Evolutionary conservation across 2,888 invertebrate genomes (phyloP), one percentile per base, ranked within the genome.

Genomic region (Stomorhina lunata): DNA sequence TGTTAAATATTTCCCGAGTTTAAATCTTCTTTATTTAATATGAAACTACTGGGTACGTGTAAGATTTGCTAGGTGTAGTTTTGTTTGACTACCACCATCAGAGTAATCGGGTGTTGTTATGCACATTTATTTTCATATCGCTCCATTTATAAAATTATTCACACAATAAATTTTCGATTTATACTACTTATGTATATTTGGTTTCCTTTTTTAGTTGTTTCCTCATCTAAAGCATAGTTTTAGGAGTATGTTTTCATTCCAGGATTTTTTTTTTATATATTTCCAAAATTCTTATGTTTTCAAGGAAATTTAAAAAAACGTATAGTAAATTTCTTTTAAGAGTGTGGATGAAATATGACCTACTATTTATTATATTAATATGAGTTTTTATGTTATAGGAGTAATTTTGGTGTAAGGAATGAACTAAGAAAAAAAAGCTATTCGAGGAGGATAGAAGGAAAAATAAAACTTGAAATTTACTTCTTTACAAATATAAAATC

Each of bases 81-180:
- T n/a, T n/a, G n/a, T n/a, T n/a, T n/a, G n/a, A n/a, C n/a, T n/a
- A n/a, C n/a, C n/a, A n/a, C n/a, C n/a, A n/a, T n/a, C n/a, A 55
- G 55, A 40, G 15, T 53, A 37, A 48, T 15, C 61, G 65, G 59
- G 78, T 82, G 81, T 73, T 78, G 68, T 73, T 81, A 50, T 63
- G 59, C 68, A 55, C 69, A 81, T 81, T 81, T 73, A 55, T 81
- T 63, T 81, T 81, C 65, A 81, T 81, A 75, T 82, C 22, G 57
- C 69, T 71, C 69, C 50, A 78, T 82, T 82, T 82, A 82, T 82
- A 85, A 86, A 86, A 85, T 86, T 85, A 85, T 85, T 79, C 83
- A 84, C 83, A 84, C 85, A 84, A 85, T 85, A 85, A 84, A 84
- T 84, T 84, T 9, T 72, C 48, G 55, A 65, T 72, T 68, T 20